Evolutionary conservation across 2,888 invertebrate genomes (phyloP).

Genomic region (Hydraecia micacea): DNA sequence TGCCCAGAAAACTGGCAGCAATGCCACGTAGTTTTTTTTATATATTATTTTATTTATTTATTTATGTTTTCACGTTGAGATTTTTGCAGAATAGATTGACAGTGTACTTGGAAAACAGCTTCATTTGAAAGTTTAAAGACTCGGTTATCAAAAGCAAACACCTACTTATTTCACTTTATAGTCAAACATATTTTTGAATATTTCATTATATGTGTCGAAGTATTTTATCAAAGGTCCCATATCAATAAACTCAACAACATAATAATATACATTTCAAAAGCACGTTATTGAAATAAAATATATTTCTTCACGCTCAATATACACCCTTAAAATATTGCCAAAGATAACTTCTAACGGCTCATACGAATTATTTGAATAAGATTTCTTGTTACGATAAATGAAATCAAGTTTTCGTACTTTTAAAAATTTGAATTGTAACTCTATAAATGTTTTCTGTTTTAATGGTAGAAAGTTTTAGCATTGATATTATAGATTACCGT

Average conservation of each 20-base stretch:
- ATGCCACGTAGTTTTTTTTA: no score
- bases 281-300: slow-evolving; percentile 10
- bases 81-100: no score
- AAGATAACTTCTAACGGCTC: not conserved
- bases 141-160: not conserved
- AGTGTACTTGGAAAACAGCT: not conserved
- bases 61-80: no score
- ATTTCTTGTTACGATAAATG: not conserved
- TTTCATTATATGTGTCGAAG: not conserved
- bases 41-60: no score
- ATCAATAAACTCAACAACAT: slow-evolving; percentile 9
- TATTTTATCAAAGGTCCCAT: not conserved
- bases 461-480: slow-evolving; percentile 1
- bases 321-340: not conserved
- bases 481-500: not conserved
- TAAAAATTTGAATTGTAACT: not conserved
- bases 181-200: not conserved
- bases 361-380: slow-evolving; percentile 12
- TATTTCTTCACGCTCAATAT: slow-evolving; percentile 15
- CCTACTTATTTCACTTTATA: not conserved
- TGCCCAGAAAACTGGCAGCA: no score
- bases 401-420: not conserved
- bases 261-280: slow-evolving; percentile 16
- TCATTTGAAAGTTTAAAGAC: not conserved
- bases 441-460: slow-evolving; percentile 1